Conservation (phyloP, 2,888 invertebrate species). For the Cylindroiulus punctatus region DNA sequence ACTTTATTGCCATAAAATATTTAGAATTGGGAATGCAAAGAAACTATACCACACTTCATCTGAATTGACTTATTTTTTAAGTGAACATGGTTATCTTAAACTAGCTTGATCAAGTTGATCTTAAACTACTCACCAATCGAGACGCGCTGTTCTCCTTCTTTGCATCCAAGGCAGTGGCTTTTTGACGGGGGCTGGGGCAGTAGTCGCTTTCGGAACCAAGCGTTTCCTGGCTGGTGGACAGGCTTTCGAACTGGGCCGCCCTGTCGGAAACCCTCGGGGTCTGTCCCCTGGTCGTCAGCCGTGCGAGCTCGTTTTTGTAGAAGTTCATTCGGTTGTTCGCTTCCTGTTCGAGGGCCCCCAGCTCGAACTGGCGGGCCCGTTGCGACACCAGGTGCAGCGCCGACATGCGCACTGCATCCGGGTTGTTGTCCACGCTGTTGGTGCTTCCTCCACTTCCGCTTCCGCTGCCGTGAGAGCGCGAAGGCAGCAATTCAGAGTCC, state of each 20-base stretch:
- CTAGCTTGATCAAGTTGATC: too few relatives aligned
- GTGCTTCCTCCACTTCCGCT: conserved; percentile 50
- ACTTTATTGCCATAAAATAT: too few relatives aligned
- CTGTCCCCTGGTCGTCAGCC: conserved; percentile 71
- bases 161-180: background rate
- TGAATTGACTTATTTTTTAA: too few relatives aligned
- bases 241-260: conserved; percentile 64
- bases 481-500: conserved; percentile 56
- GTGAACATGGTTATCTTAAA: too few relatives aligned
- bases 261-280: conserved; percentile 64
- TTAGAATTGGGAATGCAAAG: too few relatives aligned
- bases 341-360: conserved; percentile 72
- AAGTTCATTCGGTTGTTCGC: conserved; percentile 67
- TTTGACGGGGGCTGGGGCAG: conserved; percentile 43
- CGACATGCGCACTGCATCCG: conserved; percentile 39
- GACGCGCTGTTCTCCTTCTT: conserved; percentile 37
- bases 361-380: conserved; percentile 79
- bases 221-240: conserved; percentile 58
- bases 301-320: conserved; percentile 63
- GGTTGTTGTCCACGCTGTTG: conserved; percentile 12
- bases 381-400: conserved; percentile 76
- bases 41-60: too few relatives aligned
- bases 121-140: conserved; percentile 51
- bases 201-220: conserved; percentile 57
- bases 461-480: background rate